Percentiles rank a stretch among this genome's conserved stretches.
Conservation (phyloP, 1,140 invertebrate species). For the Caenorhabditis inopinata region DNA sequence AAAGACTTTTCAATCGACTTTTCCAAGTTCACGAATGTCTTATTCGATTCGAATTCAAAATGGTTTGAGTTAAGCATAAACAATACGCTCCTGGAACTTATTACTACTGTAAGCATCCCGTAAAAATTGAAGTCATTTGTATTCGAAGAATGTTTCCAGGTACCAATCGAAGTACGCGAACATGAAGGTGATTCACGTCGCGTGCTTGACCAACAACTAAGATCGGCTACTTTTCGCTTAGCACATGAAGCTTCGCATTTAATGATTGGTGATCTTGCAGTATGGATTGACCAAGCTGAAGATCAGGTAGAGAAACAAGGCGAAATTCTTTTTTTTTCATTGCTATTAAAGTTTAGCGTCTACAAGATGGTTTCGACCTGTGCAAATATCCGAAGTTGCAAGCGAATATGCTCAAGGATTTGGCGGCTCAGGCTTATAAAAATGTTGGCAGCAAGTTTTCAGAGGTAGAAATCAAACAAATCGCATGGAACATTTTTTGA, state of each 20-base stretch:
- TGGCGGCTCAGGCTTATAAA: not conserved
- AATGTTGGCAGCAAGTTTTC: conserved; percentile 31
- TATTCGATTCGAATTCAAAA: conserved; percentile 56
- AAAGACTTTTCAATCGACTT: conserved; percentile 62
- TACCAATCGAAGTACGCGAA: conserved; percentile 63
- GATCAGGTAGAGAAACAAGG: conserved; percentile 20
- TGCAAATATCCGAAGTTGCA: not conserved
- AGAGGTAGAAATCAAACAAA: conserved; percentile 50
- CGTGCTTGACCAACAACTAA: conserved; percentile 54
- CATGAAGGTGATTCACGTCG: conserved; percentile 57
- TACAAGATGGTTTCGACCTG: not conserved
- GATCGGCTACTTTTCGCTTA: conserved; percentile 23
- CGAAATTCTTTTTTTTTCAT: not conserved
- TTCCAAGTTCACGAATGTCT: conserved; percentile 53
- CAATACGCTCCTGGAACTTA: conserved; percentile 61
- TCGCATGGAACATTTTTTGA: too few species aligned
- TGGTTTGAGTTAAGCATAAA: conserved; percentile 66
- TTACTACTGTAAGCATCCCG: conserved; percentile 59
- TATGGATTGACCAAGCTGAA: conserved; percentile 35
- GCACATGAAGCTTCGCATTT: not conserved
- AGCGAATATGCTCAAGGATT: not conserved
- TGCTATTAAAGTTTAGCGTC: not conserved
- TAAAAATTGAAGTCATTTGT: too few species aligned
- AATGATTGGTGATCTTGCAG: not conserved
- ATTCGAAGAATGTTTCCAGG: conserved; percentile 41